Evolutionary conservation across 53 echinoderm and acorn worm species (phyloP), one percentile per base, ranked within the genome.

Genomic region (Holothuria scabra): DNA sequence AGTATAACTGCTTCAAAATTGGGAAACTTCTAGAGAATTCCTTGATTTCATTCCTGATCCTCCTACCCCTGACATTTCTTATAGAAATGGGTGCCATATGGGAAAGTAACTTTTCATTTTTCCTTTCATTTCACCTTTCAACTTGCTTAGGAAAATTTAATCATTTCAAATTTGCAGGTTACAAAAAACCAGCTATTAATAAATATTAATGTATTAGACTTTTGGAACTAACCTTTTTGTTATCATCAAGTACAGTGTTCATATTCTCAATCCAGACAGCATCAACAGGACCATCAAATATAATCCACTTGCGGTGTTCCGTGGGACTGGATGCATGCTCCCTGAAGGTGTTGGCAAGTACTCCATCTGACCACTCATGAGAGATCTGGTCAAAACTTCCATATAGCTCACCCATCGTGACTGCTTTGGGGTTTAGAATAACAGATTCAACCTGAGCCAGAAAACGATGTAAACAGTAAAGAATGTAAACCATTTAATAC

Each of bases 261-360:
- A 97, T 97, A 64, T 97, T 97, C 72, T 97, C 97, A 68, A 97
- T 97, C 97, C 97, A 97, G 21, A 97, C 97, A 12, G 97, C 97
- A 71, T 97, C 97, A 24, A 97, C 97, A 1, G 97, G 97, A 22
- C 97, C 97, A 63, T 97, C 97, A 84, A 97, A 97, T 24, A 97
- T 87, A 37, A 92, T 90, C 97, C 97, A 97, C 71, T 97, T 97
- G 46, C 97, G 88, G 67, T 88, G 82, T 21, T 92, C 86, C 18
- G 92, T 87, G 22, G 87, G 88, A 38, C 94, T 93, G 26, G 92
- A 74, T 1, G 97, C 94, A 59, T 94, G 94, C 76, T 97, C 92
- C 29, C 97, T 82, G 80, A 94, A 97, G 12, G 87, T 94, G 84
- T 94, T 97, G 72, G 97, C 97, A 38, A 97, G 82, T 0, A 97